Percentiles rank a stretch among this genome's conserved stretches.
These are phyloP conservation scores for Thalassophryne amazonica DNA, from an alignment of 2,797 vertebrate species.

Conservation along the genomic window DNA sequence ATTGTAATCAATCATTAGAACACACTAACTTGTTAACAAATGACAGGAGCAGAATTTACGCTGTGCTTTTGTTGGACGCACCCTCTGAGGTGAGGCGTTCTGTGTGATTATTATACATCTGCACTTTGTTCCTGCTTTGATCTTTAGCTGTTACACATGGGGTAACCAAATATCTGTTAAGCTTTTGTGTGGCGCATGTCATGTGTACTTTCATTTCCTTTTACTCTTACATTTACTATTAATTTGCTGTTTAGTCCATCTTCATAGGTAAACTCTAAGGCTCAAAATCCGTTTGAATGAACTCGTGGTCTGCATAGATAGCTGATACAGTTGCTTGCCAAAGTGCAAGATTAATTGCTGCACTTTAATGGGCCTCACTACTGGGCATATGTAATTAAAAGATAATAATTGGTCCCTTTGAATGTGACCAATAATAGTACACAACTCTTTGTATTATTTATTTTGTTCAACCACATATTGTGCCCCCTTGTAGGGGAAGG, in stretches of 20 bases:
- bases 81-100: constrained; percentile 23
- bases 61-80: constrained; percentile 11
- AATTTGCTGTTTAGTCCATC: constrained; percentile 43
- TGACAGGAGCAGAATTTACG: constrained; percentile 46
- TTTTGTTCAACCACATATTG: constrained; percentile 74
- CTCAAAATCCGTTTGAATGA: constrained; percentile 64
- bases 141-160: constrained; percentile 9
- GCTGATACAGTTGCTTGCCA: constrained; percentile 53
- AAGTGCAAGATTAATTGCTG: constrained; percentile 79
- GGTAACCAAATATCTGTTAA: constrained; percentile 24
- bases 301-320: constrained; percentile 61
- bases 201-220: constrained; percentile 23
- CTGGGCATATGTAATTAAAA: constrained; percentile 80
- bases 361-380: constrained; percentile 74
- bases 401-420: constrained; percentile 81
- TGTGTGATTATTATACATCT: constrained; percentile 20
- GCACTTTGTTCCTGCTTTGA: constrained; percentile 27
- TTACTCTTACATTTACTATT: constrained; percentile 26
- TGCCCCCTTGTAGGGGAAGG: constrained; percentile 23
- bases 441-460: constrained; percentile 73
- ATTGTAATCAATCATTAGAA: constrained; percentile 71
- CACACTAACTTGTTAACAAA: constrained; percentile 48
- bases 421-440: constrained; percentile 80
- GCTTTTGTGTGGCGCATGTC: constrained; percentile 23
- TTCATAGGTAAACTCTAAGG: constrained; percentile 67